Evolutionary conservation across 2,797 vertebrate genomes (phyloP).

Genomic region (Micrastur ruficollis): DNA sequence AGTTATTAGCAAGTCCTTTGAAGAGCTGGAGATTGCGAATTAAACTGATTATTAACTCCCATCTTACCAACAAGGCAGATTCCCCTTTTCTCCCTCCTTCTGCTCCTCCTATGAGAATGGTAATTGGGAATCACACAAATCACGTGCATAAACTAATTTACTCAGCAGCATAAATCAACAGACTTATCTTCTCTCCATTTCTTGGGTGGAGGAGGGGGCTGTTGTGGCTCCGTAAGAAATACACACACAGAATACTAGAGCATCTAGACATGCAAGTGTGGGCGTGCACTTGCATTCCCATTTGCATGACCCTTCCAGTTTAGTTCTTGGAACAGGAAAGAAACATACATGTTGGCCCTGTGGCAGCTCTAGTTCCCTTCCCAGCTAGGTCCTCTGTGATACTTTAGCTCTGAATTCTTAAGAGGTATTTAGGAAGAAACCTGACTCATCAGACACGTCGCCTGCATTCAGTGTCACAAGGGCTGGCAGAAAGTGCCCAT

Average conservation of each 20-base stretch:
- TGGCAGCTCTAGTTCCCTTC: neutral
- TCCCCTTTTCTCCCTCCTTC: neutral
- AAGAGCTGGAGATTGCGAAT: constrained; percentile 46
- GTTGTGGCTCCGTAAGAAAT: neutral
- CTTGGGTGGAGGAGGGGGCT: rapidly evolving
- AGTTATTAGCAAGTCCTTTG: constrained; percentile 64
- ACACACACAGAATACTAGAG: neutral
- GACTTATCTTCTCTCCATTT: neutral
- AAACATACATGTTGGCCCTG: rapidly evolving
- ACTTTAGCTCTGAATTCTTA: neutral
- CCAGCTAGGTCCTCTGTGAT: neutral
- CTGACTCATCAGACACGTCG: neutral
- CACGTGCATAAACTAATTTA: neutral
- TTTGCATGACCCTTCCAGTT: neutral
- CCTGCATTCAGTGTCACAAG: neutral
- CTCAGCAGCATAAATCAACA: neutral
- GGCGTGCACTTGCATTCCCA: neutral
- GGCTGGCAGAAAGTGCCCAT: neutral
- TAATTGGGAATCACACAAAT: neutral
- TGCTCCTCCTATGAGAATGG: neutral
- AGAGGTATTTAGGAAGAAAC: neutral
- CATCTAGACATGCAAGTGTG: rapidly evolving
- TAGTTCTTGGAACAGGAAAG: neutral
- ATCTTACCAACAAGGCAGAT: neutral
- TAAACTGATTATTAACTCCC: constrained; percentile 55